Evolutionary conservation across 2,888 invertebrate genomes (phyloP).

Genomic region (Ophonus ardosiacus): DNA sequence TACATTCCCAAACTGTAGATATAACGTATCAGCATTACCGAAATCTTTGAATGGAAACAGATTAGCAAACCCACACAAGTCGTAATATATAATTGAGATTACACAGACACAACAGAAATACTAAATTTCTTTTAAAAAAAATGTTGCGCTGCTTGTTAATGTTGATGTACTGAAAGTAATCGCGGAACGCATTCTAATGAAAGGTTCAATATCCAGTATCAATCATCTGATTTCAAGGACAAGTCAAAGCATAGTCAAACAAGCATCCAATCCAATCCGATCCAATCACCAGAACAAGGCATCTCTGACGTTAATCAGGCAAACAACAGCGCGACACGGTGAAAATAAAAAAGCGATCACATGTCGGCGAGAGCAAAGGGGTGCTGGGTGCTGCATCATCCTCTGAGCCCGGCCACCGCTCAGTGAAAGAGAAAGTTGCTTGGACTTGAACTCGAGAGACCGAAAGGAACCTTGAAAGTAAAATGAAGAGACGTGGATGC

Average conservation of each 20-base stretch:
- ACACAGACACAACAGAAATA: too few species aligned
- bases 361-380: slow-evolving; percentile 20
- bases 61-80: too few species aligned
- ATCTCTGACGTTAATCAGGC: slow-evolving; percentile 23
- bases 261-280: slow-evolving; percentile 1
- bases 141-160: background rate
- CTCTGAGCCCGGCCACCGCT: background rate
- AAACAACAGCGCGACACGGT: slow-evolving; percentile 2
- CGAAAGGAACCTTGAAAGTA: slow-evolving; percentile 26
- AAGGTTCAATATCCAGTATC: slow-evolving; percentile 13
- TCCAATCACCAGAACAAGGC: slow-evolving; percentile 39
- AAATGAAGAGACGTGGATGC: slow-evolving; percentile 6
- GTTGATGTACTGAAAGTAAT: background rate
- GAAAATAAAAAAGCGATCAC: background rate
- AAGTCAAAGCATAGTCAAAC: background rate
- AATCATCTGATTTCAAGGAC: background rate
- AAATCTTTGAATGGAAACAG: too few species aligned
- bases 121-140: too few species aligned
- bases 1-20: too few species aligned
- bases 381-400: slow-evolving; percentile 36
- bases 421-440: slow-evolving; percentile 36
- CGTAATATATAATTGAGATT: too few species aligned
- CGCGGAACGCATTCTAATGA: background rate
- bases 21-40: too few species aligned
- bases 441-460: background rate